Base-by-base conservation (phyloP, 1,140 invertebrate species). In the Papilio aristodemus region DNA sequence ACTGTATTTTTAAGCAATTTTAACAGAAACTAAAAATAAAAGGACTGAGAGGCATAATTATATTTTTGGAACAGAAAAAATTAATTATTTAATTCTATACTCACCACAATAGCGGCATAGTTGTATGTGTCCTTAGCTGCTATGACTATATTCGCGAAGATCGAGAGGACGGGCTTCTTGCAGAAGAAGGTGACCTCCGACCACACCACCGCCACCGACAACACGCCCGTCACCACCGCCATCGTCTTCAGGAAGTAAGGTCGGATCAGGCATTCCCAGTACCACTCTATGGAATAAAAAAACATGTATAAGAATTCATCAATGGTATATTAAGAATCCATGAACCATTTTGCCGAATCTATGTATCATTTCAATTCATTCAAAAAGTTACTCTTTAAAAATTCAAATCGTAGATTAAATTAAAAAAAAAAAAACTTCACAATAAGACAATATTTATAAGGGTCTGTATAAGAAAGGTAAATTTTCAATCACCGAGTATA, bases 171-270 rank as follows among this genome's bases (percentile, higher is more conserved):
- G 1, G 98, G 98, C 25, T 91, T 86, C 83, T 96, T 95, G 77
- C 96, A 96, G 91, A 99, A 99, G 89, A 99, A 99, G 0, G 98
- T 98, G 62, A 99, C 95, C 93, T 99, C 99, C 7, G 98, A 99
- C 98, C 99, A 99, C 11, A 99, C 96, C 46, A 99, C 97, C 81
- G 96, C 94, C 22, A 96, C 90, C 0, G 98, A 99, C 83, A 99
- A 93, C 32, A 95, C 91, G 2, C 94, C 95, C 5, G 97, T 94
- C 0, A 95, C 77, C 57, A 98, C 87, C 8, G 97, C 96, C 58
- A 96, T 79, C 0, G 93, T 79, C 81, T 96, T 95, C 71, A 96
- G 93, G 25, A 96, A 93, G 77, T 97, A 96, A 63, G 94, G 93
- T 74, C 95, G 94, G 0, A 97, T 71, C 32, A 96, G 77, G 90